Evolutionary conservation across 2,888 invertebrate genomes (phyloP).

Genomic region (Tanaodytes sp.): DNA sequence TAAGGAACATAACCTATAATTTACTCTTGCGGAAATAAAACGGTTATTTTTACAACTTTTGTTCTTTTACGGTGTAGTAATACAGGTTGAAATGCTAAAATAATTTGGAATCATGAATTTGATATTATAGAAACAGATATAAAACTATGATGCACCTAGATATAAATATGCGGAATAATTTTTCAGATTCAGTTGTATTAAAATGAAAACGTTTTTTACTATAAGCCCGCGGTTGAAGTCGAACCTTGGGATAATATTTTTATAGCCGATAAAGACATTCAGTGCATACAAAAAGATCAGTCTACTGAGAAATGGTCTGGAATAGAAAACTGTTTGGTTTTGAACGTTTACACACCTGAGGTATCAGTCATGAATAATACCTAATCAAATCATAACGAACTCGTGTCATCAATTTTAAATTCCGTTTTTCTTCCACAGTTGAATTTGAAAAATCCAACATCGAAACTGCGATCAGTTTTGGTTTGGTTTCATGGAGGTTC

Average conservation of each 20-base stretch:
- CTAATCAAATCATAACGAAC: neutral
- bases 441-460: neutral
- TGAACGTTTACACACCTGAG: conserved; percentile 27
- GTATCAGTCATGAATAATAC: conserved; percentile 2
- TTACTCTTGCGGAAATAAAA: too few species aligned
- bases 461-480: conserved; percentile 51
- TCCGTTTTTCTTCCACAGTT: conserved; percentile 38
- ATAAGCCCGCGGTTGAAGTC: conserved; percentile 55
- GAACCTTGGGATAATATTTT: conserved; percentile 55
- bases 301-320: neutral
- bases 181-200: too few species aligned
- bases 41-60: too few species aligned
- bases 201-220: conserved; percentile 7
- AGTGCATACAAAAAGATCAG: conserved; percentile 53
- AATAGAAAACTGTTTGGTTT: conserved; percentile 24
- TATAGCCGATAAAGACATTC: conserved; percentile 41
- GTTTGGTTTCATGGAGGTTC: conserved; percentile 61
- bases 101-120: too few species aligned
- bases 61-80: too few species aligned
- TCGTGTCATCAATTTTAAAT: neutral
- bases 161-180: too few species aligned
- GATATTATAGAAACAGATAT: too few species aligned
- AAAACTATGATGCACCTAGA: too few species aligned
- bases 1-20: too few species aligned
- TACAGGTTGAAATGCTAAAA: too few species aligned